Base-by-base conservation (phyloP, 2,888 invertebrate genomes). In the Drosophila kokeensis region DNA sequence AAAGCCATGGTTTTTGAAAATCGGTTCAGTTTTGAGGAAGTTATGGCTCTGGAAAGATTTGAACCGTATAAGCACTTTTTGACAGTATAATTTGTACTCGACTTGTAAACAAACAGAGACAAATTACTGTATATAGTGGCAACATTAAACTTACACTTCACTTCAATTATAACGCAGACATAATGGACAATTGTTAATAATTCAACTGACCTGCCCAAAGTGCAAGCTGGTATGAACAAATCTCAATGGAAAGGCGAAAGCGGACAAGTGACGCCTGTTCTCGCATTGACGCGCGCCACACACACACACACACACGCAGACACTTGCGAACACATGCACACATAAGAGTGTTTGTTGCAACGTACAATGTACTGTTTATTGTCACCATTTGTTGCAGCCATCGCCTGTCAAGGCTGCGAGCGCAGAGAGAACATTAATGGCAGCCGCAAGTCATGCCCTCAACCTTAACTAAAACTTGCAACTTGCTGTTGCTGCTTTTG, bases 361-460 rank as follows among this genome's bases (percentile, higher is more conserved):
- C 50, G 79, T 80, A 78, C 76, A 78, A 78, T 80, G 81, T 80
- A 78, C 81, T 78, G 77, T 78, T 78, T 78, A 78, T 78, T 78
- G 77, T 78, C 71, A 76, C 81, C 81, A 78, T 78, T 78, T 78
- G 81, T 71, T 71, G 81, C 76, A 80, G 80, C 80, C 67, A 76
- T 75, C 76, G 81, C 69, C 71, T 62, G 81, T 78, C 78, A 78
- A 78, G 78, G 78, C 78, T 81, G 72, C 38, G 24, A 61, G 72
- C 50, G 59, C 55, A 29, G 27, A 27, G 58, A 71, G 81, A 71
- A 81, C 77, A 78, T 78, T 78, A 78, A 78, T 78, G 80, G 73
- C 83, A 84, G 76, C 89, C 89, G 83, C 87, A 86, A 86, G 89
- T 81, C 87, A 84, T 84, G 83, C 87, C 89, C 89, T 86, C 83